Conservation (phyloP, 2,888 invertebrate genomes). For the Tipula confusa region DNA sequence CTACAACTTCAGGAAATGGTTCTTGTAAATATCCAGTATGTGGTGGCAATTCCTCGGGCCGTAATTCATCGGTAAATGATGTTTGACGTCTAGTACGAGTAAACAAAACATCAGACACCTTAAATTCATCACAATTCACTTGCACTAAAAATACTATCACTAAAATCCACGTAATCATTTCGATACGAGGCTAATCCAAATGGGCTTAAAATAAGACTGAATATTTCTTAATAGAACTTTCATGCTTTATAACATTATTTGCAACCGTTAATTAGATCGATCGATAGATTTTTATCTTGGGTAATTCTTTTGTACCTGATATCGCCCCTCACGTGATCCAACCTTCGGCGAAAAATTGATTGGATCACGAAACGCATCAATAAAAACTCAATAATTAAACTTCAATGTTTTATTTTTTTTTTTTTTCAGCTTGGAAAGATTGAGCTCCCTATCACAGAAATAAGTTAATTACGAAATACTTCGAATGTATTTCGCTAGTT, state of each 20-base stretch:
- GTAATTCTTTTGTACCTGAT: background rate
- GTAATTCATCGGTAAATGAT: background rate
- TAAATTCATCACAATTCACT: background rate
- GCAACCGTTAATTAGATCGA: background rate
- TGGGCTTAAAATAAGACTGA: background rate
- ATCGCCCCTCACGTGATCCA: background rate
- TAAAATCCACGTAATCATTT: background rate
- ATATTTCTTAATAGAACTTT: background rate
- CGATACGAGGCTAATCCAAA: background rate
- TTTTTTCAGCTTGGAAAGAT: conserved; percentile 54
- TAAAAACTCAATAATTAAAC: background rate
- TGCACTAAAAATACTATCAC: background rate
- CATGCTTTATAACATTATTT: background rate
- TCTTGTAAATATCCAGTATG: conserved; percentile 36
- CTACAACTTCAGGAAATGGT: conserved; percentile 36
- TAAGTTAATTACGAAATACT: conserved; percentile 30
- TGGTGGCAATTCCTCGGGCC: background rate
- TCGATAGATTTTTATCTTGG: background rate
- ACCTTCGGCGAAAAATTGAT: background rate
- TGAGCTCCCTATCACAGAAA: conserved; percentile 48
- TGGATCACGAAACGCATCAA: background rate
- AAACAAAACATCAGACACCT: background rate
- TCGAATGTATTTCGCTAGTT: background rate
- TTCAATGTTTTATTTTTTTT: conserved; percentile 47
- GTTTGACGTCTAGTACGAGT: background rate